Evolutionary conservation across 2,888 invertebrate species (phyloP).

Genomic region (Tridacna crocea): DNA sequence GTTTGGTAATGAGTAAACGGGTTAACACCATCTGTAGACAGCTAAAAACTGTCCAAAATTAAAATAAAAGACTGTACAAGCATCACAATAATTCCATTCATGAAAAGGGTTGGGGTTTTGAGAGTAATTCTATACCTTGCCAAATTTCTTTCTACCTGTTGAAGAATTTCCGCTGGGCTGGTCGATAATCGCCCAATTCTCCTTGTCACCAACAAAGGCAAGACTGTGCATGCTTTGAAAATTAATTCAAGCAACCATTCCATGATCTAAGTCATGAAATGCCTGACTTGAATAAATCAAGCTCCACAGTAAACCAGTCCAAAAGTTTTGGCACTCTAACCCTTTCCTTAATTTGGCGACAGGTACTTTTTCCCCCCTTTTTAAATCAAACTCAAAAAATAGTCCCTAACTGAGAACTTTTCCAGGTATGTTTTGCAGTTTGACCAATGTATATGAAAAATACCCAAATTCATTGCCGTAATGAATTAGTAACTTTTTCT

Average conservation of each 20-base stretch:
- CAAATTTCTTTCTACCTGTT: slow-evolving; percentile 24
- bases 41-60: no score
- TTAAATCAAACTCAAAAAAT: no score
- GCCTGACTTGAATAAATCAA: slow-evolving; percentile 45
- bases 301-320: slow-evolving; percentile 35
- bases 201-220: slow-evolving; percentile 21
- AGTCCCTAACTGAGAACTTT: no score
- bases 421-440: no score
- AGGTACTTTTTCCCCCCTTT: no score
- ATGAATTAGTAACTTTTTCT: no score
- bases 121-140: slow-evolving; percentile 25
- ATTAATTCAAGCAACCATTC: slow-evolving; percentile 42
- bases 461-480: no score
- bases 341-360: background rate
- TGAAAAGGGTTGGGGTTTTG: slow-evolving; percentile 6
- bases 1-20: no score
- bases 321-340: slow-evolving; percentile 55
- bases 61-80: no score
- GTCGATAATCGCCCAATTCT: slow-evolving; percentile 26
- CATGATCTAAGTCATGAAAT: slow-evolving; percentile 43
- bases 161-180: slow-evolving; percentile 23
- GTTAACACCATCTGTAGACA: no score
- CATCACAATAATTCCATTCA: background rate
- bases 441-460: no score
- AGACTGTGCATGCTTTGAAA: slow-evolving; percentile 18